Base-by-base conservation (phyloP, 2,797 vertebrate genomes). In the Thalassophryne amazonica region DNA sequence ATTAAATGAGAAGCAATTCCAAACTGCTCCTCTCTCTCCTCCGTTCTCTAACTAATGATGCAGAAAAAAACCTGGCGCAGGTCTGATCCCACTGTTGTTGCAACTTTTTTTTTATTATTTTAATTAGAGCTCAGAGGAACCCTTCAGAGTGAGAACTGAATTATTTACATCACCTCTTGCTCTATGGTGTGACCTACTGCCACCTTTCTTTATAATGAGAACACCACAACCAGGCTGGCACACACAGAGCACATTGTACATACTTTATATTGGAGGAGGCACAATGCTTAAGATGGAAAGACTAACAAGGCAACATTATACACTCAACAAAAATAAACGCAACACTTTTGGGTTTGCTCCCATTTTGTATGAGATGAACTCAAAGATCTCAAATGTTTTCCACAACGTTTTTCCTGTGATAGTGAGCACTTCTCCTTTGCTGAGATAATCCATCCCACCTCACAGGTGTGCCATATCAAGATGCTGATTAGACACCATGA, bases 61-160 rank as follows among this genome's bases (percentile, higher is more conserved):
- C 51, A 64, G 68, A 74, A 69, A n/a, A n/a, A 70, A 70, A 72
- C 27, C 74, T 89, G 76, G 74, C 66, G 60, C 76, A 76, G 62
- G 81, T 83, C 36, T 67, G 74, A 88, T 80, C 73, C 67, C 68
- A 62, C 60, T 81, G 78, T 90, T 85, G 55, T 85, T 54, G 51
- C 76, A 65, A 86, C 84, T 88, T 71, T 77, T 88, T 91, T 86
- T n/a, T n/a, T n/a, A n/a, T n/a, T n/a, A n/a, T n/a, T n/a, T 86
- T 79, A 89, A 91, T 87, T 83, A 90, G 69, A 37, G 78, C 60
- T 83, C 56, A 56, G 60, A 80, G 78, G 29, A 81, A 76, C 59
- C 74, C 31, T 71, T 39, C 67, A 33, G 60, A 81, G 47, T 47
- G 35, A 83, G 45, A 57, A 78, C 54, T 75, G 73, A 43, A 85